Conservation (phyloP, 1,140 invertebrate species). For the Vanessa tameamea region DNA sequence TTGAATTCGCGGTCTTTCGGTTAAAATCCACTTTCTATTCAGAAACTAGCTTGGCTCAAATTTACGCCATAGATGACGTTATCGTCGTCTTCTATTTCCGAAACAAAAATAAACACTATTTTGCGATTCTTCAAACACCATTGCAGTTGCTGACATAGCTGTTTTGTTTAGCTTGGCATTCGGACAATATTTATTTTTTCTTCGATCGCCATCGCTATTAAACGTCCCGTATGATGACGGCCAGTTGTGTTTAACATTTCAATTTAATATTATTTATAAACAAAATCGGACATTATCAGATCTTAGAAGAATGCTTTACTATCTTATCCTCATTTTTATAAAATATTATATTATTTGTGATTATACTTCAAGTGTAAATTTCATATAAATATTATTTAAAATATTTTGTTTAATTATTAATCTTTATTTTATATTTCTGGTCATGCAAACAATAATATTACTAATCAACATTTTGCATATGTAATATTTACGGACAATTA, state of each 20-base stretch:
- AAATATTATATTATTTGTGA: no score
- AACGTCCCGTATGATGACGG: background rate
- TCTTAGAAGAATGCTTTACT: background rate
- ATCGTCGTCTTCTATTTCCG: slow-evolving; percentile 1
- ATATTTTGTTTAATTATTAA: no score
- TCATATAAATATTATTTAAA: no score
- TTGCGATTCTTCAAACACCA: slow-evolving; percentile 1
- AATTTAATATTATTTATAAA: background rate
- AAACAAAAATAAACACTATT: background rate
- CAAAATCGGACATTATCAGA: background rate
- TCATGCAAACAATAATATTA: no score
- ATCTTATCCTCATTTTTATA: no score
- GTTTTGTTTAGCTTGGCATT: slow-evolving; percentile 3
- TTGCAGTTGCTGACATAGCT: background rate
- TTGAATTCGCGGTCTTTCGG: no score
- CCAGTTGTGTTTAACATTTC: background rate
- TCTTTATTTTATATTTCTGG: no score
- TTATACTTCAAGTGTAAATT: no score
- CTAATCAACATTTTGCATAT: no score
- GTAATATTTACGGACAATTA: no score
- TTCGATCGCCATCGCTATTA: background rate
- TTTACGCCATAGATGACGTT: no score
- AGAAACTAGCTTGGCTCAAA: background rate
- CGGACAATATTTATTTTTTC: slow-evolving; percentile 8
- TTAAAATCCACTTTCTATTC: no score